Evolutionary conservation across 2,888 invertebrate genomes (phyloP).

Genomic region (Ichneumoninae sp.): DNA sequence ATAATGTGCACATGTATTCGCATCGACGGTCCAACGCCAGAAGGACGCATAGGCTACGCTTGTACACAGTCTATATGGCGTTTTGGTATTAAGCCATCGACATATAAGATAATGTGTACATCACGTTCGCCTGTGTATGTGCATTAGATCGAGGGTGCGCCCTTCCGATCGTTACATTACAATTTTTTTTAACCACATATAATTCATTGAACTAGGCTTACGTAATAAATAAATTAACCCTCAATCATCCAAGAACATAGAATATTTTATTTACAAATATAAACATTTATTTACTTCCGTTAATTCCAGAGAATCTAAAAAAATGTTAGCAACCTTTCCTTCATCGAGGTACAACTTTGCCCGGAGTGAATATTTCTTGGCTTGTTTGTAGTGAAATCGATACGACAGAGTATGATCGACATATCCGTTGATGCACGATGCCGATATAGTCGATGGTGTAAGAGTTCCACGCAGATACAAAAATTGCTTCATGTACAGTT

Average conservation of each 20-base stretch:
- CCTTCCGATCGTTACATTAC: slow-evolving; percentile 24
- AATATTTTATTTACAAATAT: not conserved
- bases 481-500: not conserved
- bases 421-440: not conserved
- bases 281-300: not conserved
- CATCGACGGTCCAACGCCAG: not conserved
- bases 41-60: not conserved
- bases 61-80: not conserved
- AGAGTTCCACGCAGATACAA: not conserved
- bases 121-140: slow-evolving; percentile 4
- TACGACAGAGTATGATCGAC: not conserved
- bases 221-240: not conserved
- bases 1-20: slow-evolving; percentile 22
- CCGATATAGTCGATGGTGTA: not conserved
- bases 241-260: not conserved
- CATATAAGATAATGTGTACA: not conserved
- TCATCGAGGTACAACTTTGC: not conserved
- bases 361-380: not conserved
- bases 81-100: not conserved
- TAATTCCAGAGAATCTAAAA: not conserved
- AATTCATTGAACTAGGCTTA: not conserved
- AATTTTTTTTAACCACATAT: slow-evolving; percentile 11
- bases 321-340: not conserved
- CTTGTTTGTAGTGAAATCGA: not conserved
- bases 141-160: slow-evolving; percentile 35